A percentile compares a stretch with the other conserved stretches of the same genome.
These are phyloP conservation scores for Scyliorhinus canicula DNA, from an alignment of 2,797 vertebrate species.

Conservation along the genomic window DNA sequence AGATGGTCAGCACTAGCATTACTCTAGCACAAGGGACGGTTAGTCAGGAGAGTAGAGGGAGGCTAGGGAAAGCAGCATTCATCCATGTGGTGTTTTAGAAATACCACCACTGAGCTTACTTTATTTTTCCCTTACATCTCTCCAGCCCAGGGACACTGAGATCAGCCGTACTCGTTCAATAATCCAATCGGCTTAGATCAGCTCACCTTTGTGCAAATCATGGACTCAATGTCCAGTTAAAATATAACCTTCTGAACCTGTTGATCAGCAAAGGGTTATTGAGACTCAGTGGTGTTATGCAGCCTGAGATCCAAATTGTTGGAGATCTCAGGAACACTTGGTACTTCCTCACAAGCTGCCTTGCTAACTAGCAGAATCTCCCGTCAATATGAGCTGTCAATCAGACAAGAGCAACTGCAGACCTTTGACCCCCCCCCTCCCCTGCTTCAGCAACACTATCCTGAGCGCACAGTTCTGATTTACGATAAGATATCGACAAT, in stretches of 20 bases:
- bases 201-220: slow-evolving; percentile 8
- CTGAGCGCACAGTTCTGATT: slow-evolving; percentile 24
- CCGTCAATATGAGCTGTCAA: slow-evolving; percentile 36
- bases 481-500: slow-evolving; percentile 27
- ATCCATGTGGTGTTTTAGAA: too few relatives aligned
- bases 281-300: neutral
- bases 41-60: too few relatives aligned
- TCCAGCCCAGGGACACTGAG: slow-evolving; percentile 13
- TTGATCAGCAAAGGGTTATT: neutral
- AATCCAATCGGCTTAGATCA: neutral
- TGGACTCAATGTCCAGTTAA: neutral
- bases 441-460: slow-evolving; percentile 13
- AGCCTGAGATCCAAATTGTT: slow-evolving; percentile 14
- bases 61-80: too few relatives aligned
- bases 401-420: neutral
- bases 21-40: too few relatives aligned
- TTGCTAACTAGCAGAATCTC: slow-evolving; percentile 26
- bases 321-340: neutral
- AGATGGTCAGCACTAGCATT: neutral
- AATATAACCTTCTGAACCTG: neutral
- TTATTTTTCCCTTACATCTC: neutral
- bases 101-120: too few relatives aligned
- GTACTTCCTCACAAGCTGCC: neutral
- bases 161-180: neutral
- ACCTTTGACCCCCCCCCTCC: neutral